Conservation (phyloP, 2,888 invertebrate genomes). For the Rosalia funebris region DNA sequence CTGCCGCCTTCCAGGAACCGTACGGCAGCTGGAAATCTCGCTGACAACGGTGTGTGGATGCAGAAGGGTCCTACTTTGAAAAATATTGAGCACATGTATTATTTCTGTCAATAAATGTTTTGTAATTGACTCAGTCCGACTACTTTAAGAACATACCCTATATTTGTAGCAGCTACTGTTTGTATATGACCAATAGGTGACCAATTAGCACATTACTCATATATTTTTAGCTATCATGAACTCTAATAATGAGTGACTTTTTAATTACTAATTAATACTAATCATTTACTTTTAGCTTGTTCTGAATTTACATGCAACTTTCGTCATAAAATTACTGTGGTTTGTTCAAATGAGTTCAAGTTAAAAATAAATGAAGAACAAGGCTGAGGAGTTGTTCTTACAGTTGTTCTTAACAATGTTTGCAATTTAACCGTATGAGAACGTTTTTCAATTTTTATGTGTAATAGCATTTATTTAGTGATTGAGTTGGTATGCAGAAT, state of each 20-base stretch:
- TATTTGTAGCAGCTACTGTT: constrained; percentile 7
- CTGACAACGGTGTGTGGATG: too few species aligned
- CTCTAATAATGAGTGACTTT: constrained; percentile 10
- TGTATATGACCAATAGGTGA: constrained; percentile 11
- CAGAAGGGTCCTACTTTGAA: too few species aligned
- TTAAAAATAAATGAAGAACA: constrained; percentile 24
- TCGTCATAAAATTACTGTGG: not conserved
- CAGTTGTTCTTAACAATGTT: too few species aligned
- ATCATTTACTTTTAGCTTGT: constrained; percentile 27
- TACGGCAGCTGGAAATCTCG: too few species aligned
- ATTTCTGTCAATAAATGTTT: too few species aligned
- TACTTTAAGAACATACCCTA: too few species aligned
- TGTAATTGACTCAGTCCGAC: too few species aligned
- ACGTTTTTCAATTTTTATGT: constrained; percentile 41
- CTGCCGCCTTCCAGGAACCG: too few species aligned
- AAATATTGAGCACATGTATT: too few species aligned
- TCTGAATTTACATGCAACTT: constrained; percentile 4
- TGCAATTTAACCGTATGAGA: constrained; percentile 28
- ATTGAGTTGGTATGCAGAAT: too few species aligned
- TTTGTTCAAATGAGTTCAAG: constrained; percentile 19
- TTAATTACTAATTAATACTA: constrained; percentile 22
- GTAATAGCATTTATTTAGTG: constrained; percentile 31
- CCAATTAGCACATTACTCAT: constrained; percentile 7
- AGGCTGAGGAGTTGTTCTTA: constrained; percentile 28
- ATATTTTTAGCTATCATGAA: constrained; percentile 15